A percentile compares a stretch with the other conserved stretches of the same genome.
phyloP scores from a whole-genome alignment of 2,888 invertebrate genomes.

The Myopa tessellatipennis region DNA sequence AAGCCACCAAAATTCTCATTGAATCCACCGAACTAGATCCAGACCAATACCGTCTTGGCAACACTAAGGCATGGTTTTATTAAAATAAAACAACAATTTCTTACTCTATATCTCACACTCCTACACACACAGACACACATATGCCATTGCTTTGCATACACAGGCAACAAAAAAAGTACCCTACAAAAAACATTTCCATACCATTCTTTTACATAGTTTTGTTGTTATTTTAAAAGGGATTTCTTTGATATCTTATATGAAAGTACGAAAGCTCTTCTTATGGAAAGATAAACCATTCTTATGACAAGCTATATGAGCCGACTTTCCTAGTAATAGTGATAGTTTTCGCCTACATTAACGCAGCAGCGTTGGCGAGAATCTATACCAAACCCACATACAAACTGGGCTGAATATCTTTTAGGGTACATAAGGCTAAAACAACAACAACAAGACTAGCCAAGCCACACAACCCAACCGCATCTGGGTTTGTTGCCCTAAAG shows the following conservation, averaged over 20 bases:
- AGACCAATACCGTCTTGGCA: conserved; percentile 96
- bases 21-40: conserved; percentile 85
- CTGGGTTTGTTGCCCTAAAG: too few species aligned
- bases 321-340: conserved; percentile 19
- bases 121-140: conserved; percentile 13
- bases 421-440: too few species aligned
- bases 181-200: background rate
- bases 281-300: background rate
- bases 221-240: background rate
- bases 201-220: background rate
- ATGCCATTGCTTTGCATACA: background rate
- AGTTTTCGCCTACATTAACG: background rate
- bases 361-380: background rate
- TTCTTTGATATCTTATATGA: background rate
- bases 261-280: conserved; percentile 3
- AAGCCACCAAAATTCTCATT: conserved; percentile 85
- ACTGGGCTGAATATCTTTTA: background rate
- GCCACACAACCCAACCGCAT: too few species aligned
- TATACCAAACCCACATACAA: conserved; percentile 22
- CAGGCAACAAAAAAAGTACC: background rate
- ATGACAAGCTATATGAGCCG: background rate
- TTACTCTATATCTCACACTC: conserved; percentile 8
- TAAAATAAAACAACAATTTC: background rate
- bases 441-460: too few species aligned
- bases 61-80: conserved; percentile 91